Percentiles rank a stretch among this genome's conserved stretches.
Conservation (phyloP, 2,888 invertebrate species). For the Volucella inanis region DNA sequence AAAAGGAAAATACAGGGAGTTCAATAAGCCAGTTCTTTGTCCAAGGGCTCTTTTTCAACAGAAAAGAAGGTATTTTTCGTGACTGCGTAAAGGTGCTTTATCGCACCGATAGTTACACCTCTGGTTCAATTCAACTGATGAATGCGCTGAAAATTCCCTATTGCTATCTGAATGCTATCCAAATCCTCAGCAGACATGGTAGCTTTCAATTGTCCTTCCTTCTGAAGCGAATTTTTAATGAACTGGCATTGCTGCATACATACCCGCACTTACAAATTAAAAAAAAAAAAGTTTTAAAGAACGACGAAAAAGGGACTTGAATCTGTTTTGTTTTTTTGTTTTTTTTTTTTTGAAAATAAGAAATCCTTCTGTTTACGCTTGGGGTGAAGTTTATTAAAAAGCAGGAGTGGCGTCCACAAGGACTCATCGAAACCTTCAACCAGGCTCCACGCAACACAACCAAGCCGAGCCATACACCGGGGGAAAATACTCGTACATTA, state of each 20-base stretch:
- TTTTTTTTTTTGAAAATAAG: slow-evolving; percentile 3
- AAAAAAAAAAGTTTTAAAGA: background rate
- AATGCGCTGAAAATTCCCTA: background rate
- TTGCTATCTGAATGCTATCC: no score
- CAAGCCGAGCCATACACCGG: slow-evolving; percentile 47
- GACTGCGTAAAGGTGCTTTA: background rate
- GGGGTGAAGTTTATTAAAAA: slow-evolving; percentile 65
- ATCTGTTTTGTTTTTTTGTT: background rate
- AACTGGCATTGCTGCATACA: no score
- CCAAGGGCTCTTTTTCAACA: no score
- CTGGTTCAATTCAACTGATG: slow-evolving; percentile 1
- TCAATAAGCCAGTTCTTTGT: no score
- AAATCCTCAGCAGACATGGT: no score
- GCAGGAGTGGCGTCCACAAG: slow-evolving; percentile 37
- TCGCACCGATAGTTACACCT: no score
- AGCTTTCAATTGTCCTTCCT: no score
- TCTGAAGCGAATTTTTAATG: no score
- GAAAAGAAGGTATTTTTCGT: no score
- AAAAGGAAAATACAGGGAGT: no score
- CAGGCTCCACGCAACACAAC: background rate
- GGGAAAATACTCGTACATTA: slow-evolving; percentile 61
- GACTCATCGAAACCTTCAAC: slow-evolving; percentile 1
- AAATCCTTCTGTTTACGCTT: slow-evolving; percentile 61
- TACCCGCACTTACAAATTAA: slow-evolving; percentile 24
- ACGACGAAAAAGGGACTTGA: slow-evolving; percentile 1